Percentiles rank a stretch among this genome's conserved stretches.
phyloP scores from a whole-genome alignment of 1,140 invertebrate genomes.

The Orius insidiosus region DNA sequence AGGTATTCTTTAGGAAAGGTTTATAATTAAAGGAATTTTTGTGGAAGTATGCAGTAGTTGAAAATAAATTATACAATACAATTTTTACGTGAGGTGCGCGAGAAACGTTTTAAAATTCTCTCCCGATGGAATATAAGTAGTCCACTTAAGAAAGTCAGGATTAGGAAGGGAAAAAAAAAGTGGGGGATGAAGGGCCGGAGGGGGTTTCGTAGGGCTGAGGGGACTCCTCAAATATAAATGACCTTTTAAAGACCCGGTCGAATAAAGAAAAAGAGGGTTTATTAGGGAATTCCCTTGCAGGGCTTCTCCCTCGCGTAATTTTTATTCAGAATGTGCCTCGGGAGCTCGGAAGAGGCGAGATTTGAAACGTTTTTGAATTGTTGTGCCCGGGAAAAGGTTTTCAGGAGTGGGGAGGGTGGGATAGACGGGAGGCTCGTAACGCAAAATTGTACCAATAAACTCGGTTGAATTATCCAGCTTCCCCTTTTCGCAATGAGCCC shows the following conservation, averaged over 20 bases:
- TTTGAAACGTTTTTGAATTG: slow-evolving; percentile 12
- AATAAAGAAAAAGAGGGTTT: slow-evolving; percentile 10
- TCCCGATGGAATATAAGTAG: slow-evolving; percentile 9
- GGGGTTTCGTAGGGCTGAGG: neutral
- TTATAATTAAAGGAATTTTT: too few relatives aligned
- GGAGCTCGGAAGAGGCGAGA: neutral
- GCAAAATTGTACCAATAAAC: slow-evolving; percentile 12
- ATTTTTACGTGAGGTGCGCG: slow-evolving; percentile 2
- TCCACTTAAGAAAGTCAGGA: slow-evolving; percentile 6
- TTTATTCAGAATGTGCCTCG: slow-evolving; percentile 11
- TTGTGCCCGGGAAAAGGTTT: slow-evolving; percentile 4
- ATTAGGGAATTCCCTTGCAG: slow-evolving; percentile 12
- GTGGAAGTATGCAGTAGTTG: too few relatives aligned
- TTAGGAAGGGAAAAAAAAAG: neutral
- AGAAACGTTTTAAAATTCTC: slow-evolving; percentile 7
- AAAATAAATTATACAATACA: too few relatives aligned
- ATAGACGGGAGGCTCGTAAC: slow-evolving; percentile 5
- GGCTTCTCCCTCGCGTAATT: slow-evolving; percentile 8
- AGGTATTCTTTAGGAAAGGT: too few relatives aligned
- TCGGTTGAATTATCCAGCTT: slow-evolving; percentile 10
- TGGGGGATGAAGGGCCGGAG: neutral
- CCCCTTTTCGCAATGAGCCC: slow-evolving; percentile 8
- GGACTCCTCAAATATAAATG: slow-evolving; percentile 11
- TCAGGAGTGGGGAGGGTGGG: neutral
- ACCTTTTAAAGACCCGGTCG: slow-evolving; percentile 8